A percentile compares a stretch with the other conserved stretches of the same genome.
phyloP scores from a whole-genome alignment of 2,797 vertebrate genomes.

The Corythornis leucogaster region DNA sequence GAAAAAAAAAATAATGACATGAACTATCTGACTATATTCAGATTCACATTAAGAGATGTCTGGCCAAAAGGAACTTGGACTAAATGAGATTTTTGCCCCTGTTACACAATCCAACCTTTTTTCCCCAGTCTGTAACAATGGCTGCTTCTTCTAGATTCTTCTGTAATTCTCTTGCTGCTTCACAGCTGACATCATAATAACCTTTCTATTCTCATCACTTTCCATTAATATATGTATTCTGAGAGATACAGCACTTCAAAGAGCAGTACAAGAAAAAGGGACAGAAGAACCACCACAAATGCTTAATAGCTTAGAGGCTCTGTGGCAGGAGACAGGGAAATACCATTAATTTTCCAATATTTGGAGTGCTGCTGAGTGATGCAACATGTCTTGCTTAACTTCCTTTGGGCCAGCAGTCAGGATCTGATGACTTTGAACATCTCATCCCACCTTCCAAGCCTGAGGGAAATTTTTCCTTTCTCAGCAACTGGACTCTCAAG shows the following conservation, averaged over 20 bases:
- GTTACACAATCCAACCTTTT: background rate
- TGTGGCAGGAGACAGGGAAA: background rate
- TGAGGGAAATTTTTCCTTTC: background rate
- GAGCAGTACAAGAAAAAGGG: background rate
- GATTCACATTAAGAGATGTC: conserved; percentile 4
- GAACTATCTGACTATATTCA: conserved; percentile 3
- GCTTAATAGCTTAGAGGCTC: background rate
- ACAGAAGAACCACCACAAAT: background rate
- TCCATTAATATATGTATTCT: conserved; percentile 1
- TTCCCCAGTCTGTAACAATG: background rate
- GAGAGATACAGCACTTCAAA: conserved; percentile 5
- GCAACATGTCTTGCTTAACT: background rate
- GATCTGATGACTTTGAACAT: background rate
- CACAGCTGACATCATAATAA: conserved; percentile 1
- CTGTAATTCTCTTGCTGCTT: conserved; percentile 3
- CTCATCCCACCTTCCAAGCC: background rate
- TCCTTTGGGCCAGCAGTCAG: background rate
- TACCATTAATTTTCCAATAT: background rate
- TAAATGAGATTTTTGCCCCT: conserved; percentile 49
- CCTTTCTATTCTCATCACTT: background rate
- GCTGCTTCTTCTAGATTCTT: conserved; percentile 14
- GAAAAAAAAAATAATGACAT: background rate
- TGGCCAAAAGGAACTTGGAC: background rate
- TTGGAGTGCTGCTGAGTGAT: background rate
- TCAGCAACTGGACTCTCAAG: background rate